These are phyloP conservation scores for Hyla sarda DNA, from an alignment of 2,113 vertebrate genomes.

Conservation along the genomic window DNA sequence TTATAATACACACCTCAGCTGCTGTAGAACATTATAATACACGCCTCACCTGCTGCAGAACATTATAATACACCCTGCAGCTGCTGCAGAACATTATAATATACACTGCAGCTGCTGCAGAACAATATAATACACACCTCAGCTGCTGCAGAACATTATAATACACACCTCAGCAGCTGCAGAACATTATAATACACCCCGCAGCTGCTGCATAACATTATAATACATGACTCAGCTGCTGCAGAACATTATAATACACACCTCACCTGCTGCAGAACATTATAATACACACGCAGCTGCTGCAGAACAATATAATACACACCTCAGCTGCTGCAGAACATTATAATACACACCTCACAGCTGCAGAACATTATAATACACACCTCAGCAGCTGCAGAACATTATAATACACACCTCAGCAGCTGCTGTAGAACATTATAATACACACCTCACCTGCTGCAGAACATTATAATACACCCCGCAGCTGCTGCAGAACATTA, in stretches of 20 bases:
- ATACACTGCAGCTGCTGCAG: too few relatives aligned
- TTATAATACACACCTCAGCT: neutral
- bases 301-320: neutral
- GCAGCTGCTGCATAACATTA: too few relatives aligned
- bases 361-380: neutral
- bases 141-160: too few relatives aligned
- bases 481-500: neutral
- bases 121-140: too few relatives aligned
- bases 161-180: too few relatives aligned
- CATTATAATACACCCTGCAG: neutral
- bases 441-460: neutral
- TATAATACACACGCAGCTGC: neutral
- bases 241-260: too few relatives aligned
- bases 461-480: neutral
- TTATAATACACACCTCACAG: neutral
- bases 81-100: too few relatives aligned
- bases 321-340: neutral
- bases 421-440: neutral
- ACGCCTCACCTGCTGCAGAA: neutral
- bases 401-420: too few relatives aligned
- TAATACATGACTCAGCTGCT: too few relatives aligned
- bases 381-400: neutral
- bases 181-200: too few relatives aligned
- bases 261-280: neutral
- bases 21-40: too few relatives aligned